Base-by-base conservation (phyloP, 2,113 vertebrate species). In the Paralichthys olivaceus region DNA sequence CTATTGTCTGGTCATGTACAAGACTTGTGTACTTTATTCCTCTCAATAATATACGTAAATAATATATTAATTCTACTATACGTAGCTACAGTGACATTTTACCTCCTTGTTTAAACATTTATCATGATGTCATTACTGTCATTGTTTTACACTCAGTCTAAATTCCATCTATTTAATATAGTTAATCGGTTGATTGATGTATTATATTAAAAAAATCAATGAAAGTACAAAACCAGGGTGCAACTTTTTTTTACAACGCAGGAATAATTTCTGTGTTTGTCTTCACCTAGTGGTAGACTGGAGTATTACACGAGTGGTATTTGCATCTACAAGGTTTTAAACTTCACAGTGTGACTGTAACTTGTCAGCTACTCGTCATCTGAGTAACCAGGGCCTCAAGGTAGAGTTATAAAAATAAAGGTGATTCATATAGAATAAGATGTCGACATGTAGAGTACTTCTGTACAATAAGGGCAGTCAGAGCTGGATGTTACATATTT, bases 201-300 rank as follows among this genome's bases (percentile, higher is more conserved):
- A 37, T 61, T 15, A 7, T 5, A 34, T 61, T 12, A 13, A 22
- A 40, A 15, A 23, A 15, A 47, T 47, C 4, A 15, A 47, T 5
- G 43, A 47, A 47, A 47, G 43, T 4, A 13, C 12, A 4, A 49
- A 37, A 29, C 3, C 17, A 19, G 22, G 8, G 26, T 56, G 1
- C 4, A 63, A 25, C 5, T 28, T 7, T 43, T 40, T 58, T 17
- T 12, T 25, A 1, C n/a, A 17, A 7, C 15, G 4, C 4, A 17
- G 13, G 26, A 37, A 9, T 9, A 47, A 54, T 12, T 1, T 8
- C 5, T 22, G 58, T 8, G 60, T 74, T 60, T 87, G 59, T 58
- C 75, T 15, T 0, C 65, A 51, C 25, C 72, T 57, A 14, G 58
- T 81, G 85, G 83, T 49, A 7, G 0, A 60, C 47, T 5, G 0